Evolutionary conservation across 2,797 vertebrate genomes (phyloP), one percentile per base, ranked within the genome.

Genomic region (Acestrorhynchus altus): DNA sequence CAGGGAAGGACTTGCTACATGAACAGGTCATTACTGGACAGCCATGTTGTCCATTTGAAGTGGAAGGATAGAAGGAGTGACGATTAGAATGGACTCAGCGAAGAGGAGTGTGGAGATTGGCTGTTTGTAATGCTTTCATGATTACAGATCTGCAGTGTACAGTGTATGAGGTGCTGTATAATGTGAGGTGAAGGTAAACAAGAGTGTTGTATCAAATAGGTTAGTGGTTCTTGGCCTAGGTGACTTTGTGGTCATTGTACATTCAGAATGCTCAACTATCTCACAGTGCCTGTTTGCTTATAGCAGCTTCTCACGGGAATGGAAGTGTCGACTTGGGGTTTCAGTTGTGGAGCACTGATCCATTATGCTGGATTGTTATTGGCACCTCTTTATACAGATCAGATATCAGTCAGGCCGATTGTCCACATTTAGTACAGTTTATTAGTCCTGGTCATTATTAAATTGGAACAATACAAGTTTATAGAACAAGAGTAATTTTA

Each of bases 21-120:
- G 88, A 92, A 90, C 87, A 85, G 88, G 86, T 90, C 89, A 90
- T 93, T 93, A 92, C 85, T 80, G 81, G 86, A 84, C 87, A 87
- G 84, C 88, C 89, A 89, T 81, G 88, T 80, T 80, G 90, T 91
- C 89, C 81, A 80, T 77, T 84, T 86, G 83, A 87, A 89, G 70
- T 61, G 84, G 84, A 89, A 88, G 87, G 87, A 88, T 88, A 87
- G 88, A 90, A 88, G 60, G 63, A 67, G 26, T 63, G 47, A 81
- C 85, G 82, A 74, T 88, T 84, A 85, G 87, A 84, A 84, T 31
- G 22, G 78, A 84, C 84, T 86, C 40, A 44, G 66, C 56, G 60
- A 49, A 60, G 22, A 69, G 16, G 26, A 24, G 1, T 72, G 52
- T 66, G 28, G 49, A 75, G 76, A 72, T 31, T 47, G 31, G 47